Conservation (phyloP, 2,113 vertebrate species). For the Vicugna pacos region DNA sequence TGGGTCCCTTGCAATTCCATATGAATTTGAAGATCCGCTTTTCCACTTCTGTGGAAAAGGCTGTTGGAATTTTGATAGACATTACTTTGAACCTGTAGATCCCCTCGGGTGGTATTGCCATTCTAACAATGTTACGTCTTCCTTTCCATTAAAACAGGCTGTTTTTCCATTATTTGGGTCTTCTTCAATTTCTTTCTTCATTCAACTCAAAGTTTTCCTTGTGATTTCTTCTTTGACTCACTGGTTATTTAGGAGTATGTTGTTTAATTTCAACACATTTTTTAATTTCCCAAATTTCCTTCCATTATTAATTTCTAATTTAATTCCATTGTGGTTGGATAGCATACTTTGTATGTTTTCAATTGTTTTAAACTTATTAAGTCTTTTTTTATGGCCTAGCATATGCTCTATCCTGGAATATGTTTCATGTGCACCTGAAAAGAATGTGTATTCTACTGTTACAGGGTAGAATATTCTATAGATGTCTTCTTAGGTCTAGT, state of each 20-base stretch:
- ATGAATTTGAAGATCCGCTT: neutral
- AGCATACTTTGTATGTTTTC: conserved; percentile 5
- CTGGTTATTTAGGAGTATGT: neutral
- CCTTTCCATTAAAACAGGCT: neutral
- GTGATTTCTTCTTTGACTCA: conserved; percentile 21
- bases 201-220: neutral
- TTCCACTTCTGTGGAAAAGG: neutral
- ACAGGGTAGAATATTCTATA: neutral
- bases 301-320: neutral
- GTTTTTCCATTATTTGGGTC: neutral
- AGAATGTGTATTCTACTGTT: neutral
- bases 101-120: neutral
- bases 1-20: neutral
- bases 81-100: neutral
- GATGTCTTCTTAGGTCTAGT: neutral
- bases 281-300: neutral
- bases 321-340: conserved; percentile 27
- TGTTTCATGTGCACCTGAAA: neutral
- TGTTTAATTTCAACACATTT: conserved; percentile 29
- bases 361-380: neutral
- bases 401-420: neutral
- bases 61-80: neutral
- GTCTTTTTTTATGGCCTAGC: conserved; percentile 2
- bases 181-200: neutral
- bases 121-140: neutral